Conservation (phyloP, 2,797 vertebrate genomes). For the Pseudochirops cupreus region DNA sequence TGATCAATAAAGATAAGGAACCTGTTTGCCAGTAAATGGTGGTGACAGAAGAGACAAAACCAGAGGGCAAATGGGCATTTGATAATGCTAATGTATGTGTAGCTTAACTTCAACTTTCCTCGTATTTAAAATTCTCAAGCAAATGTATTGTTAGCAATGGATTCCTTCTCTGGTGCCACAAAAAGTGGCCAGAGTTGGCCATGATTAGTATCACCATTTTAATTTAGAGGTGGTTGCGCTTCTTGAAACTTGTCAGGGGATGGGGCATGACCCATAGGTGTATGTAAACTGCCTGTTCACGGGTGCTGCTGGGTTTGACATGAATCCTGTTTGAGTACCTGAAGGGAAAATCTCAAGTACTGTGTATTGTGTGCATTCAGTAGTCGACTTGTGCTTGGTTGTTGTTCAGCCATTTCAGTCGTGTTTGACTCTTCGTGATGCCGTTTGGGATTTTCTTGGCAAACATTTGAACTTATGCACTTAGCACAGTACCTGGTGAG, state of each 20-base stretch:
- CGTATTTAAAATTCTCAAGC: conserved; percentile 68
- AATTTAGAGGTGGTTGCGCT: background rate
- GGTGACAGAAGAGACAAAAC: conserved; percentile 84
- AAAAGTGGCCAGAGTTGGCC: conserved; percentile 40
- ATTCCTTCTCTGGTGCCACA: conserved; percentile 41
- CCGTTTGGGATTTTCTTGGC: background rate
- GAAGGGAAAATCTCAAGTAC: conserved; percentile 14
- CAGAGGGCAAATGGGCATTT: conserved; percentile 80
- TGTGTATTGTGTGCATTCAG: background rate
- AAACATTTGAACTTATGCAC: background rate
- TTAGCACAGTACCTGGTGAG: background rate
- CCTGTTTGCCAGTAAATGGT: conserved; percentile 85
- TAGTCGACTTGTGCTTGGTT: background rate
- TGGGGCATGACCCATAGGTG: background rate
- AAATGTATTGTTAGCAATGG: conserved; percentile 54
- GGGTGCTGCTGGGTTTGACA: background rate
- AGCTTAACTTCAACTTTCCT: conserved; percentile 80
- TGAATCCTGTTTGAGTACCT: background rate
- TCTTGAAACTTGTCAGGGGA: background rate
- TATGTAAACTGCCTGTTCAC: background rate
- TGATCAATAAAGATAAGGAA: conserved; percentile 93
- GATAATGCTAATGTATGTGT: conserved; percentile 81
- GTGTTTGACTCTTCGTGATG: background rate
- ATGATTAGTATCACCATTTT: conserved; percentile 52
- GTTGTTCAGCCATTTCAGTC: background rate